Percentiles rank a stretch among this genome's conserved stretches.
These are phyloP conservation scores for Epinephelus coioides DNA, from an alignment of 2,797 vertebrate genomes.

Conservation along the genomic window DNA sequence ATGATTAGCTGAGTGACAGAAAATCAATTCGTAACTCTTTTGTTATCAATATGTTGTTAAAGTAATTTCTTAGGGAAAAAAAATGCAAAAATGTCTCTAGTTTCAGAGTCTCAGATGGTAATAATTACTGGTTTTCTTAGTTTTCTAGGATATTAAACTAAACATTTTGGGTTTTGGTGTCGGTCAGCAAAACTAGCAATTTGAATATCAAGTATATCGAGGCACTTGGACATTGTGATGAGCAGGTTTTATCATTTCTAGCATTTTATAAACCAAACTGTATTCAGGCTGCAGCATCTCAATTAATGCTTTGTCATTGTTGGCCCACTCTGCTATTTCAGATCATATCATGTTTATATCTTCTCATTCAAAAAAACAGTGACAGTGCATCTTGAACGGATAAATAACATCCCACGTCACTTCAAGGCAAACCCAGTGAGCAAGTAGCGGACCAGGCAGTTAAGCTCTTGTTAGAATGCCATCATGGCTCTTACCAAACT, in stretches of 20 bases:
- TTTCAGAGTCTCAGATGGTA: neutral
- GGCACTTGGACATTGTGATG: no score
- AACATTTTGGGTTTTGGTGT: neutral
- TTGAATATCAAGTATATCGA: neutral
- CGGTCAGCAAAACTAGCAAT: neutral
- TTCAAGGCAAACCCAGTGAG: neutral
- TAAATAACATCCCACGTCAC: neutral
- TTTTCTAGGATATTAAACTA: neutral
- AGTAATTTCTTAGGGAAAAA: neutral
- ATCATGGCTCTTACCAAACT: slow-evolving; percentile 29
- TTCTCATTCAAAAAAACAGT: neutral
- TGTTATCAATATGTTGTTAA: no score
- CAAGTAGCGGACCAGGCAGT: neutral
- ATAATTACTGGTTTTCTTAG: neutral
- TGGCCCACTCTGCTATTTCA: neutral
- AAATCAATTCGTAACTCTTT: no score
- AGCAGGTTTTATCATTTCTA: no score
- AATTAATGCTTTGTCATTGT: neutral
- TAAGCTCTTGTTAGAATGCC: slow-evolving; percentile 18
- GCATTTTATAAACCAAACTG: neutral
- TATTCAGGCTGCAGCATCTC: neutral
- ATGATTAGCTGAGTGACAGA: neutral
- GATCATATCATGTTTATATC: neutral
- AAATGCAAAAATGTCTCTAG: neutral
- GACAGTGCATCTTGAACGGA: neutral